Evolutionary conservation across 2,797 vertebrate genomes (phyloP).

Genomic region (Carapus acus): DNA sequence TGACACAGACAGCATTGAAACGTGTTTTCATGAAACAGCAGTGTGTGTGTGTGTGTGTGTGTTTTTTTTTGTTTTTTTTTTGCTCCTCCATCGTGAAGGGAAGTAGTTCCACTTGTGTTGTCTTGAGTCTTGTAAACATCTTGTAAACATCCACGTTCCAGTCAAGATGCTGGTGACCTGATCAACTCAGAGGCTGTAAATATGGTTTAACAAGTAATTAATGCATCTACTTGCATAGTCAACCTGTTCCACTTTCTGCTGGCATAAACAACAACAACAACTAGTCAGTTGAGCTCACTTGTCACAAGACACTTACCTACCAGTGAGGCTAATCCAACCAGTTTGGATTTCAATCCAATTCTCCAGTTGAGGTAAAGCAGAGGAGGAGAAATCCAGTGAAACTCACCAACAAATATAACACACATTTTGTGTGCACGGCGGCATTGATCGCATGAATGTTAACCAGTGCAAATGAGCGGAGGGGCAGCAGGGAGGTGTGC

Average conservation of each 20-base stretch:
- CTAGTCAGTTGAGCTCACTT: conserved; percentile 27
- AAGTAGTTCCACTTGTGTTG: background rate
- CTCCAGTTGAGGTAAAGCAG: too few relatives aligned
- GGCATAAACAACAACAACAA: conserved; percentile 38
- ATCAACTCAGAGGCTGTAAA: conserved; percentile 50
- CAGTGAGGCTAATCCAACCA: background rate
- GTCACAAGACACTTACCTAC: background rate
- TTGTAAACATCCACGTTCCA: conserved; percentile 25
- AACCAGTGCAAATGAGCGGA: conserved; percentile 47
- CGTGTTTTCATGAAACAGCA: background rate
- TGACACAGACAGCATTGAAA: background rate
- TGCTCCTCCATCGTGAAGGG: background rate
- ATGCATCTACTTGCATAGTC: conserved; percentile 39
- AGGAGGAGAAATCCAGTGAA: conserved; percentile 11
- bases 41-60: too few relatives aligned
- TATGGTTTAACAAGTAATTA: conserved; percentile 50
- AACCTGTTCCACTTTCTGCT: conserved; percentile 30
- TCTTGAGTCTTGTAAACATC: conserved; percentile 37
- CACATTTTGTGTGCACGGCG: conserved; percentile 31
- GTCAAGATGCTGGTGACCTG: conserved; percentile 29
- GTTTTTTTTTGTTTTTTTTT: too few relatives aligned
- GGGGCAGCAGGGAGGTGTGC: conserved; percentile 28
- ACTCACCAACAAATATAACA: conserved; percentile 2
- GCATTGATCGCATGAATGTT: conserved; percentile 38
- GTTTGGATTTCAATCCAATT: too few relatives aligned